A percentile compares a stretch with the other conserved stretches of the same genome.
Evolutionary conservation across 2,888 invertebrate species (phyloP).

Genomic region (Dendrolimus pini): DNA sequence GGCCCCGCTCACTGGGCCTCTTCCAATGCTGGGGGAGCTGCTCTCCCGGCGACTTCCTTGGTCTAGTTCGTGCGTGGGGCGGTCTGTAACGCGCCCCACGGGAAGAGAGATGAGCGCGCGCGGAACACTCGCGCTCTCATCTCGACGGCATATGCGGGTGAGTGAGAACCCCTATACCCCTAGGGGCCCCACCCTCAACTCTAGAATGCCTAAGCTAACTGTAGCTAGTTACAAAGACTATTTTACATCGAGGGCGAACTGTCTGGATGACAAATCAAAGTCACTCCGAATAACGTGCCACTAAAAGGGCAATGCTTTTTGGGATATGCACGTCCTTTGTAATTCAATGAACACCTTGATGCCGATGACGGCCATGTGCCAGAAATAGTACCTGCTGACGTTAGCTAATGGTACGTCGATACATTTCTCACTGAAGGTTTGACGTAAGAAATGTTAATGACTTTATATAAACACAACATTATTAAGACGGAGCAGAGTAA

Average conservation of each 20-base stretch:
- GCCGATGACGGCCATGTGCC: slow-evolving; percentile 42
- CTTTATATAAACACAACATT: slow-evolving; percentile 36
- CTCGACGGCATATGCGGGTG: too few relatives aligned
- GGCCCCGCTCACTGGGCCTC: too few relatives aligned
- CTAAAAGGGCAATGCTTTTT: slow-evolving; percentile 30
- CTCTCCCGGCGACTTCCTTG: too few relatives aligned
- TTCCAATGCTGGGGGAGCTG: too few relatives aligned
- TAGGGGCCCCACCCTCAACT: too few relatives aligned
- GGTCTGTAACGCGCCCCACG: too few relatives aligned
- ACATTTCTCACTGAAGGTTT: slow-evolving; percentile 43
- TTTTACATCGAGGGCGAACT: slow-evolving; percentile 13
- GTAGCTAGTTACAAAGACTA: too few relatives aligned
- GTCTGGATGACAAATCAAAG: slow-evolving; percentile 39
- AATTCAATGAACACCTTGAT: slow-evolving; percentile 44
- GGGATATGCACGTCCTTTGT: slow-evolving; percentile 27
- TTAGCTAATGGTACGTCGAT: slow-evolving; percentile 38
- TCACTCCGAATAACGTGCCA: slow-evolving; percentile 27
- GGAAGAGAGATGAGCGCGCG: too few relatives aligned
- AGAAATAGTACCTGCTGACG: slow-evolving; percentile 58
- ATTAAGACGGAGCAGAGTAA: slow-evolving; percentile 18
- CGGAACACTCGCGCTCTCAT: too few relatives aligned
- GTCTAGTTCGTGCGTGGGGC: too few relatives aligned
- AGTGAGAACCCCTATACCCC: too few relatives aligned
- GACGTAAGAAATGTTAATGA: slow-evolving; percentile 59
- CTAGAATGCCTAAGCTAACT: too few relatives aligned